A percentile compares a stretch with the other conserved stretches of the same genome.
Evolutionary conservation across 1,140 invertebrate genomes (phyloP).

Genomic region (Pectinophora gossypiella): DNA sequence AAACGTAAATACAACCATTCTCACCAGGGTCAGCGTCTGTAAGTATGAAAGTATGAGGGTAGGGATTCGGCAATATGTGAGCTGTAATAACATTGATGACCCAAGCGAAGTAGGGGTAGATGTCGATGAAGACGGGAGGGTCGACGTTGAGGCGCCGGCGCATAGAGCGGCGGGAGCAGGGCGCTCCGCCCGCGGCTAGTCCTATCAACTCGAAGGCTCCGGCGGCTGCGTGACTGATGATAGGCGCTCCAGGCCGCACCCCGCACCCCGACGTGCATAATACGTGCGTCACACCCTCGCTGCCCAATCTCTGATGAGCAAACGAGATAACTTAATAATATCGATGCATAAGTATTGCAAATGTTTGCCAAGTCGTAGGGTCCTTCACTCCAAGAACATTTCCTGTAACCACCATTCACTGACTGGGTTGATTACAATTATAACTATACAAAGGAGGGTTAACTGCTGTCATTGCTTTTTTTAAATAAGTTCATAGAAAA

Average conservation of each 20-base stretch:
- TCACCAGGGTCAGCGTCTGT: conserved; percentile 38
- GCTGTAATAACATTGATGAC: conserved; percentile 52
- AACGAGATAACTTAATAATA: too few species aligned
- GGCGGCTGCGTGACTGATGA: conserved; percentile 34
- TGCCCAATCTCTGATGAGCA: conserved; percentile 35
- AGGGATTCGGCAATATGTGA: conserved; percentile 39
- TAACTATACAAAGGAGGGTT: too few species aligned
- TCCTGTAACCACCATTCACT: too few species aligned
- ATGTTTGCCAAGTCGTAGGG: too few species aligned
- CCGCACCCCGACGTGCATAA: conserved; percentile 56
- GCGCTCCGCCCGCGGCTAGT: conserved; percentile 39
- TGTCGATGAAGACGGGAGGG: conserved; percentile 53
- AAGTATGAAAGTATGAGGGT: conserved; percentile 43
- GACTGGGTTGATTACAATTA: too few species aligned
- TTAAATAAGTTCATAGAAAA: too few species aligned
- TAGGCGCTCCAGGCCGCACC: conserved; percentile 46
- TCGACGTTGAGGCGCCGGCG: conserved; percentile 41
- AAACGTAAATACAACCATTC: too few species aligned
- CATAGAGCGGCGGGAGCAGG: conserved; percentile 35
- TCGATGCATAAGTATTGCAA: too few species aligned
- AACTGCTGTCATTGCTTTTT: too few species aligned
- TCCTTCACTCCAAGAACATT: too few species aligned
- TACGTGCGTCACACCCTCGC: conserved; percentile 50
- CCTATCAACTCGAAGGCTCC: conserved; percentile 19
- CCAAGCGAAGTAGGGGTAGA: conserved; percentile 53